Conservation (phyloP, 2,797 vertebrate species). For the Chaunax sp. region DNA sequence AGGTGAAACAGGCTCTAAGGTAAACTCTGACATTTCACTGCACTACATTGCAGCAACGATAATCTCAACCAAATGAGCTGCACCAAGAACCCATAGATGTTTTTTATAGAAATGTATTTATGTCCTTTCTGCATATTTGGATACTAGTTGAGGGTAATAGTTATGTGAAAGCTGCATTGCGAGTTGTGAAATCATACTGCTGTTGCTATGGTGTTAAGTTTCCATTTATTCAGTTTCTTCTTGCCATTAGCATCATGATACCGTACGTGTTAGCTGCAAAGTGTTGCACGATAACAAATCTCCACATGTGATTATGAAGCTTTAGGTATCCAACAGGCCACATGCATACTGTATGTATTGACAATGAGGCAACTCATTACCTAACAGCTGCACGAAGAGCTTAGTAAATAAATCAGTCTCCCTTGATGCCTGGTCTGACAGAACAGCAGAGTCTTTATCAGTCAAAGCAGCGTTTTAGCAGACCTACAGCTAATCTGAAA, state of each 20-base stretch:
- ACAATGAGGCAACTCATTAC: constrained; percentile 69
- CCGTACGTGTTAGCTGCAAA: constrained; percentile 16
- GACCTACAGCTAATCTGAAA: constrained; percentile 75
- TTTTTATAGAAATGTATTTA: background rate
- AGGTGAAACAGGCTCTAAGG: constrained; percentile 91
- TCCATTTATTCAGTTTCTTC: constrained; percentile 16
- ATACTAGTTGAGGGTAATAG: background rate
- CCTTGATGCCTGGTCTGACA: constrained; percentile 67
- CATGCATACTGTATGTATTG: constrained; percentile 68
- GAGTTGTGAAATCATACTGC: background rate
- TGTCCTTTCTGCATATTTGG: background rate
- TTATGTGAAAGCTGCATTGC: background rate
- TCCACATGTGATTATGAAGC: constrained; percentile 57
- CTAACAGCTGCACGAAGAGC: constrained; percentile 77
- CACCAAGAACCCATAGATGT: constrained; percentile 5
- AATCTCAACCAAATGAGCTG: constrained; percentile 25
- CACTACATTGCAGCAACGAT: constrained; percentile 35
- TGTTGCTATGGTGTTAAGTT: background rate
- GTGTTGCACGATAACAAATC: constrained; percentile 50
- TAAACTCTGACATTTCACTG: constrained; percentile 46
- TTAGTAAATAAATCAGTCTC: constrained; percentile 76
- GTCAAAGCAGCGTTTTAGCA: constrained; percentile 74
- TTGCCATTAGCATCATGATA: constrained; percentile 19
- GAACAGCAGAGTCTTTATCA: constrained; percentile 77
- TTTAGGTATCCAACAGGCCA: constrained; percentile 46